Evolutionary conservation across 2,113 vertebrate species (phyloP).

Genomic region (Pedionomus torquatus): DNA sequence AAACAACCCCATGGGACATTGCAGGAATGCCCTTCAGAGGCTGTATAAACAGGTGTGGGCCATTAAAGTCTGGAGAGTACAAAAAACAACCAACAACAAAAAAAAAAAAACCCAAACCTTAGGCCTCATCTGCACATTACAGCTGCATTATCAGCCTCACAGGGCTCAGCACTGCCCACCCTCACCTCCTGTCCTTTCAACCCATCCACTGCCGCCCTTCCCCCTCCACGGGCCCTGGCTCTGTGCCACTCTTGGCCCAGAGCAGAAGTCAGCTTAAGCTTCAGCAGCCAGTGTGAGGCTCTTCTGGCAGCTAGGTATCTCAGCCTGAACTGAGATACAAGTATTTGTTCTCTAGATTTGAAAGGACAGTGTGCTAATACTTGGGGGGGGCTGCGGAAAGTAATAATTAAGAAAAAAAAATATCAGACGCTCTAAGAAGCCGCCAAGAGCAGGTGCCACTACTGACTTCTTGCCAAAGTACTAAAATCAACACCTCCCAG

Average conservation of each 20-base stretch:
- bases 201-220: too few species aligned
- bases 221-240: rapidly evolving
- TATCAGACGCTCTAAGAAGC: background rate
- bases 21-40: background rate
- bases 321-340: background rate
- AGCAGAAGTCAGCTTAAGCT: too few species aligned
- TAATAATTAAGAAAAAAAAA: background rate
- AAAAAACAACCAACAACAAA: background rate
- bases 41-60: too few species aligned
- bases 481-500: background rate
- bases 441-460: background rate
- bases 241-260: too few species aligned
- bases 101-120: background rate
- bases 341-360: background rate
- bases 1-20: background rate
- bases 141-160: background rate
- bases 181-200: too few species aligned
- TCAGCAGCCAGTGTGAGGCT: rapidly evolving
- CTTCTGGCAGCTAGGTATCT: too few species aligned
- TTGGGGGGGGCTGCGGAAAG: rapidly evolving
- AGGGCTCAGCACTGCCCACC: background rate
- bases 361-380: background rate
- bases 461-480: background rate
- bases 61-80: background rate
- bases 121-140: too few species aligned